A percentile compares a stretch with the other conserved stretches of the same genome.
Evolutionary conservation across 2,888 invertebrate species (phyloP).

Genomic region (Tetragonula carbonaria): DNA sequence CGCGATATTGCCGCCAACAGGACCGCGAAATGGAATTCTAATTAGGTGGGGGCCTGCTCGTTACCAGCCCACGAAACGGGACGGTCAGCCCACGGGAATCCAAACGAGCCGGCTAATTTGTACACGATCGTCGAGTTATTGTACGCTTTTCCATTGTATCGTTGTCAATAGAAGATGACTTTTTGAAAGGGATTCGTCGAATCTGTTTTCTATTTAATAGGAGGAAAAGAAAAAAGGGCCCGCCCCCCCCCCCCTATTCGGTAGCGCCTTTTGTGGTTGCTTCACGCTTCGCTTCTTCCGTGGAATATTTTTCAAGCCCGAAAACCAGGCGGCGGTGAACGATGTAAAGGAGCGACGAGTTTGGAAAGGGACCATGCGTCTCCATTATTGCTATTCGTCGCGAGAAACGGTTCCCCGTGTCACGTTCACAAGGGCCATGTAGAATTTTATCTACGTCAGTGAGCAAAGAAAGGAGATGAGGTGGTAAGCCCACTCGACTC

Average conservation of each 20-base stretch:
- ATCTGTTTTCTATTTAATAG: not conserved
- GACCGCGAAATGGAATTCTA: conserved; percentile 58
- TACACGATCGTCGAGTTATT: conserved; percentile 28
- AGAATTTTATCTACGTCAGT: conserved; percentile 72
- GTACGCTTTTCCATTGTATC: conserved; percentile 9
- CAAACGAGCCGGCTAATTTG: conserved; percentile 28
- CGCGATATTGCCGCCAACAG: conserved; percentile 57
- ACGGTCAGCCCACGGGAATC: not conserved
- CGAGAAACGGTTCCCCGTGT: conserved; percentile 52
- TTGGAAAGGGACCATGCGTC: conserved; percentile 35
- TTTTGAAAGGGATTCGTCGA: conserved; percentile 2
- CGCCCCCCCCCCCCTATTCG: not conserved
- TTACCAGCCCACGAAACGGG: conserved; percentile 18
- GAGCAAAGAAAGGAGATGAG: conserved; percentile 70
- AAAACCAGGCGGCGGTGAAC: not conserved
- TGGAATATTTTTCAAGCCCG: conserved; percentile 1
- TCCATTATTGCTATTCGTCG: conserved; percentile 57
- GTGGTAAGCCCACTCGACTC: conserved; percentile 74
- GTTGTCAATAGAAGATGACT: not conserved
- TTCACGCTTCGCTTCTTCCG: conserved; percentile 2
- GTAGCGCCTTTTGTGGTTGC: conserved; percentile 13
- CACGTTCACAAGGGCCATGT: conserved; percentile 62
- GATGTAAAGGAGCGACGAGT: not conserved
- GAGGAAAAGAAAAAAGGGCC: too few relatives aligned
- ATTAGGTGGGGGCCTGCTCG: conserved; percentile 45